Evolutionary conservation across 2,888 invertebrate genomes (phyloP), one percentile per base, ranked within the genome.

Genomic region (Candidula unifasciata): DNA sequence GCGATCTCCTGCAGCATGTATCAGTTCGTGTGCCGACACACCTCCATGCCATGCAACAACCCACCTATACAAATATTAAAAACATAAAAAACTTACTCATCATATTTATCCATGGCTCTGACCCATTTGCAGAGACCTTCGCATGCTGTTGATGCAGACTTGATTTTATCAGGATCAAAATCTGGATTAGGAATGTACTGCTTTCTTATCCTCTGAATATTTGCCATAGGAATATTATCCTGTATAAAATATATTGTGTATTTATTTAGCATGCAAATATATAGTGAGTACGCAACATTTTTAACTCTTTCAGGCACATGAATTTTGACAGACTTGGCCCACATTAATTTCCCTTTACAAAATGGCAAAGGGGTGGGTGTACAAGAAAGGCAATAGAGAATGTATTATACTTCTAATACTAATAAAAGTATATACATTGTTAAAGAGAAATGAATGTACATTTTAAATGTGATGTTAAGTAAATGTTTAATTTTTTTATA

Each of bases 131-230:
- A 93, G 82, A 94, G 88, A 95, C 96, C 98, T 94, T 98, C 97
- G 90, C 97, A 97, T 13, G 98, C 98, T 0, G 96, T 96, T 0
- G 98, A 98, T 0, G 97, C 97, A 0, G 95, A 94, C 92, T 96
- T 96, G 57, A 98, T 95, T 94, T 98, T 98, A 76, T 97, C 97
- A 0, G 98, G 98, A 92, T 97, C 97, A 92, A 98, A 98, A 80
- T 96, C 96, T 83, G 97, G 96, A 92, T 98, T 97, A 52, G 95
- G 95, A 52, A 93, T 90, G 87, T 93, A 94, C 95, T 92, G 93
- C 13, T 90, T 87, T 57, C 94, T 89, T 78, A 94, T 93, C 64
- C 88, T 89, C 86, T 93, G 93, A 89, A 94, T 94, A 79, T 89
- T 90, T 6, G 91, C 88, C 30, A 88, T 82, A 33, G 91, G 89